Percentiles rank a stretch among this genome's conserved stretches.
Evolutionary conservation across 2,888 invertebrate genomes (phyloP).

Genomic region (Tenthredo mesomela): DNA sequence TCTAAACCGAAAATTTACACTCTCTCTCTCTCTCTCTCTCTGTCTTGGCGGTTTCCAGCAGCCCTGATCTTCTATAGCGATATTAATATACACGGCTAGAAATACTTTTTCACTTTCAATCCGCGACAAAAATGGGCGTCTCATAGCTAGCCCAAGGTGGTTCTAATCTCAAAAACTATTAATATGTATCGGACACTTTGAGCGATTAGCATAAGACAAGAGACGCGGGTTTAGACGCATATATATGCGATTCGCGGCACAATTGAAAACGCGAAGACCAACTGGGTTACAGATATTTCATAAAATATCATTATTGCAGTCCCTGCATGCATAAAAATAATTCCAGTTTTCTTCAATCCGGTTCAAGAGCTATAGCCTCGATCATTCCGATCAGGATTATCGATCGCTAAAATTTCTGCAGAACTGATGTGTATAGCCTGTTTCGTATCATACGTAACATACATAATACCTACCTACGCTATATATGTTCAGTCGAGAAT

Average conservation of each 20-base stretch:
- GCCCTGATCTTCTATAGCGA: neutral
- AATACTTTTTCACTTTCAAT: constrained; percentile 35
- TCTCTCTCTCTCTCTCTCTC: neutral
- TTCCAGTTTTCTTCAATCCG: neutral
- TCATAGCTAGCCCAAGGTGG: constrained; percentile 19
- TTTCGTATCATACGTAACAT: neutral
- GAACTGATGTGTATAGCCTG: neutral
- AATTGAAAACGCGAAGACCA: neutral
- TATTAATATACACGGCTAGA: neutral
- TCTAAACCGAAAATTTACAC: constrained; percentile 5
- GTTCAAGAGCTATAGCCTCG: neutral
- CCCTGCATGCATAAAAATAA: neutral
- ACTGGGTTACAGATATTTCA: neutral
- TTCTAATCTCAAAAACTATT: constrained; percentile 31
- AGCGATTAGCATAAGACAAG: constrained; percentile 28
- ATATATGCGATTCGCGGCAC: neutral
- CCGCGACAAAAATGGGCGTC: constrained; percentile 15
- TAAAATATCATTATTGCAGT: too few species aligned
- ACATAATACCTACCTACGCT: neutral
- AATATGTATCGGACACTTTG: constrained; percentile 41
- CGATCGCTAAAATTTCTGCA: neutral
- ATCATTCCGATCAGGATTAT: neutral
- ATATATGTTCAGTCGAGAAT: neutral
- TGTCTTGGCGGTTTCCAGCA: neutral
- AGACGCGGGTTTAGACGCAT: neutral